Evolutionary conservation across 2,888 invertebrate species (phyloP), one percentile per base, ranked within the genome.

Genomic region (Stomorhina lunata): DNA sequence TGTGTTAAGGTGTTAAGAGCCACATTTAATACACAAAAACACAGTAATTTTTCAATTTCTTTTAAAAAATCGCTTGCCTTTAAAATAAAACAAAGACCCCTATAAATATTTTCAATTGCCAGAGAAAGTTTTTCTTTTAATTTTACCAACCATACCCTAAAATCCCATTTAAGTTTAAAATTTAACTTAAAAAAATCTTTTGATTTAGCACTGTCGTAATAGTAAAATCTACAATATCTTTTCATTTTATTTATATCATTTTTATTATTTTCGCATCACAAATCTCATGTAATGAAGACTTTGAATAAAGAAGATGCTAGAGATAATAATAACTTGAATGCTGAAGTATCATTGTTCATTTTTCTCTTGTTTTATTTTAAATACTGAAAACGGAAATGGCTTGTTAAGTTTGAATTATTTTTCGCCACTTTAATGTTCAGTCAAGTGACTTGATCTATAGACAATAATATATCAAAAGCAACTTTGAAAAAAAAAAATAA

Each of bases 351-450:
- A 55, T 63, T 72, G 25, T 69, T 69, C n/a, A 61, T 66, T 34
- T n/a, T 40, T 29, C 32, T 77, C n/a, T 43, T 77, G 22, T 45
- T 32, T 57, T 29, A 48, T n/a, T n/a, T n/a, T n/a, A n/a, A n/a
- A 32, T 59, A 20, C 15, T n/a, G n/a, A 55, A 32, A 72, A 73
- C 81, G 81, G 78, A 81, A 78, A 78, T 61, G 37, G 25, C 25
- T 78, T 68, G 77, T 78, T 73, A 73, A 81, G 34, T 61, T 68
- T 15, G 40, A 69, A 55, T 73, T 40, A 20, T 69, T 81, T 81
- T 72, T 77, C 25, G 40, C 43, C 45, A 77, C 61, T 68, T 73
- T 68, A 61, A 20, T 65, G 45, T 59, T 32, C 40, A 29, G 12
- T 61, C 15, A 61, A 61, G 53, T 68, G 34, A 66, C 66, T 66